A percentile compares a stretch with the other conserved stretches of the same genome.
These are phyloP conservation scores for Cosmia trapezina DNA, from an alignment of 2,888 invertebrate genomes.

Conservation along the genomic window DNA sequence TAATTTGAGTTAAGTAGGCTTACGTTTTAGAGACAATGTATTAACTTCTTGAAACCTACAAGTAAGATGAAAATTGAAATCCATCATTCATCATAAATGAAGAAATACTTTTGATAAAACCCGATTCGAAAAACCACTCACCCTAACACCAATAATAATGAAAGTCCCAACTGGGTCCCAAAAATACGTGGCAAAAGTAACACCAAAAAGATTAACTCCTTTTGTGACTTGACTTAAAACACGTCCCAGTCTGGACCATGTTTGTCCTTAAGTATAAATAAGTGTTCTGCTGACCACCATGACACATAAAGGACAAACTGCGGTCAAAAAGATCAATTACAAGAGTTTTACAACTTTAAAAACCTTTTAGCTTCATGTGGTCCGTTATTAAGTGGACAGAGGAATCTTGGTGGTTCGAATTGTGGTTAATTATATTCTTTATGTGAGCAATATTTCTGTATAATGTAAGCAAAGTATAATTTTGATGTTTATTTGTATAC, in stretches of 20 bases:
- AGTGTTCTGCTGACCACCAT: slow-evolving; percentile 44
- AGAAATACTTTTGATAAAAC: slow-evolving; percentile 1
- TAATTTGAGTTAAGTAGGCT: no score
- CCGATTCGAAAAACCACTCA: not conserved
- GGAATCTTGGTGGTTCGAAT: slow-evolving; percentile 19
- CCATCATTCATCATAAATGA: not conserved
- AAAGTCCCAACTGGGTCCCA: slow-evolving; percentile 19
- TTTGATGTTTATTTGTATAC: not conserved
- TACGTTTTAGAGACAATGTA: no score
- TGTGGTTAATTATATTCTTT: slow-evolving; percentile 27
- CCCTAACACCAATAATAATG: slow-evolving; percentile 16
- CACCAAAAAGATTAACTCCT: slow-evolving; percentile 50
- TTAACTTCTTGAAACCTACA: no score
- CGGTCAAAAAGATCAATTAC: slow-evolving; percentile 61
- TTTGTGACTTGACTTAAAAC: slow-evolving; percentile 46
- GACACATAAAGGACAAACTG: slow-evolving; percentile 50
- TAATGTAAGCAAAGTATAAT: not conserved
- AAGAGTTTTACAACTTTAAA: slow-evolving; percentile 54
- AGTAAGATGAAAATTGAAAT: no score
- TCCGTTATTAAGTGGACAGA: slow-evolving; percentile 46
- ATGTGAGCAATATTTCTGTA: not conserved
- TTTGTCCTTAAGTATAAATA: slow-evolving; percentile 46
- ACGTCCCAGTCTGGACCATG: slow-evolving; percentile 37
- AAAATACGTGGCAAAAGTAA: slow-evolving; percentile 48
- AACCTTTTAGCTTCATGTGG: slow-evolving; percentile 54